Base-by-base conservation (phyloP, 2,888 invertebrate species). In the Andrena fulva region DNA sequence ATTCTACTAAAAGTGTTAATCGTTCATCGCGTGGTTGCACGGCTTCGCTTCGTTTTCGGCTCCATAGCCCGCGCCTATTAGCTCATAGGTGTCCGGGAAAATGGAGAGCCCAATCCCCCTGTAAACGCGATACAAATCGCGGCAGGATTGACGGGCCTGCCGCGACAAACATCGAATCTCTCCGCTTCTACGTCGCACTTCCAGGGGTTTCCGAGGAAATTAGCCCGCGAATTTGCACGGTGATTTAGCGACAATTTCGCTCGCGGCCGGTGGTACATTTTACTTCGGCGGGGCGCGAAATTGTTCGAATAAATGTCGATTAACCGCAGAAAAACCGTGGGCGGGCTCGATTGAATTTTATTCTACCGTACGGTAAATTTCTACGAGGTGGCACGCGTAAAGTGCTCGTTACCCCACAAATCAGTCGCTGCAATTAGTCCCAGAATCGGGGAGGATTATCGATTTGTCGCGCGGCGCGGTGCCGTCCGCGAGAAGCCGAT, bases 1-100 rank as follows among this genome's bases (percentile, higher is more conserved):
- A 56, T 64, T 76, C 48, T 7, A 54, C 16, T 54, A 42, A 42
- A 76, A 42, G 67, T 29, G 59, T n/a, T 74, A 31, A 59, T 74
- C 20, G 67, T 56, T 20, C 20, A 2, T 31, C 20, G 42, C 48
- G 50, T 60, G 27, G 27, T 70, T 70, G 48, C 29, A n/a, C 1
- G 24, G 50, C 24, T 20, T 35, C 24, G 24, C 3, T 31, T 33
- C 27, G 27, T 29, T 29, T 27, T 59, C 24, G n/a, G 16, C 42
- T 42, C 12, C 16, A 42, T 16, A 16, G 16, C 42, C 4, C 42
- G 42, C 12, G 42, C 42, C 42, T 16, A 16, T 42, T 42, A 42
- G 42, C 42, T 42, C 42, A 42, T 42, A 42, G 42, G 20, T 52
- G 52, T 52, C n/a, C 52, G 8, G 20, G 52, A 52, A 20, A 52